Evolutionary conservation across 2,797 vertebrate species (phyloP).

Genomic region (Darevskia mixta): DNA sequence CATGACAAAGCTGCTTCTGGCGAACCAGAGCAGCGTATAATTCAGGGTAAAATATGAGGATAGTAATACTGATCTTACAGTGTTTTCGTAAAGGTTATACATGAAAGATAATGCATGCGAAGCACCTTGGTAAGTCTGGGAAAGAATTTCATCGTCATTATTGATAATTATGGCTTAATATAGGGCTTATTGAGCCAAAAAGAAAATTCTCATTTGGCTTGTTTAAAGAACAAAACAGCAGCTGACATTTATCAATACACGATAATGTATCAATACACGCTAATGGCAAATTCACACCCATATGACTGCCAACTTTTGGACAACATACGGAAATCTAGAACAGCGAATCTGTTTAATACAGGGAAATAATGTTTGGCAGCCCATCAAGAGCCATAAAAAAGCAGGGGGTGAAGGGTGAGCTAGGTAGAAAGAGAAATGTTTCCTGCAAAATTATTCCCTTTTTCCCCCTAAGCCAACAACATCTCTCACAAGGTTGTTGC

Average conservation of each 20-base stretch:
- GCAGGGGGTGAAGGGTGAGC: too few species aligned
- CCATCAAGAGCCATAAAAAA: not conserved
- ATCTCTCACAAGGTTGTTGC: not conserved
- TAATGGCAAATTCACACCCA: not conserved
- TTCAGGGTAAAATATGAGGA: not conserved
- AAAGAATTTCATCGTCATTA: not conserved
- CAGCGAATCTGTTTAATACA: not conserved
- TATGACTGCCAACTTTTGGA: not conserved
- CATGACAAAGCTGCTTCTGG: too few species aligned
- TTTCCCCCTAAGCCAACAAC: not conserved
- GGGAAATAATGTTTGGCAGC: not conserved
- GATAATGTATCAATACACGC: not conserved
- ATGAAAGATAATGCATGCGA: not conserved
- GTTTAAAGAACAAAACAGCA: not conserved
- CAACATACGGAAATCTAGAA: not conserved
- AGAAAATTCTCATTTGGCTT: not conserved
- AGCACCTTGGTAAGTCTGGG: not conserved
- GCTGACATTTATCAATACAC: not conserved
- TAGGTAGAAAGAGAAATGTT: not conserved
- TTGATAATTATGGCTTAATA: not conserved
- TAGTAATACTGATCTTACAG: not conserved
- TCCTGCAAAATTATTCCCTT: not conserved
- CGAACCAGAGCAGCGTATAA: too few species aligned
- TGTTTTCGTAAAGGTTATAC: not conserved
- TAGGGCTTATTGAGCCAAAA: not conserved